Percentiles rank a stretch among this genome's conserved stretches.
phyloP scores from a whole-genome alignment of 37 sponge, comb jelly and placozoan genomes.

The Mnemiopsis leidyi region DNA sequence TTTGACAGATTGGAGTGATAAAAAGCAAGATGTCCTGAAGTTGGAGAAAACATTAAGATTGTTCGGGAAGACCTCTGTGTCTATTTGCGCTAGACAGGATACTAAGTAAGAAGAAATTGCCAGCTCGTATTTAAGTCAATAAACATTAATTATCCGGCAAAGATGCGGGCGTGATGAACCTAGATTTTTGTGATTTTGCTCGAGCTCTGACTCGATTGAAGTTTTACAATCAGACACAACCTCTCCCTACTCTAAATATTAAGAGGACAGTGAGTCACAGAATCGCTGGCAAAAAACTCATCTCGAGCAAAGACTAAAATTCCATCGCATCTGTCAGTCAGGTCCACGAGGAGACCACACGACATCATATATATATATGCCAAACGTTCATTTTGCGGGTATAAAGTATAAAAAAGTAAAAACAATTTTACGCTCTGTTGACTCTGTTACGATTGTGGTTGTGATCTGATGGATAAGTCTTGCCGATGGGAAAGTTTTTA shows the following conservation, averaged over 20 bases:
- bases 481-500: too few relatives aligned
- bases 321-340: neutral
- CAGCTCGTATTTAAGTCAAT: neutral
- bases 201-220: neutral
- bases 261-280: neutral
- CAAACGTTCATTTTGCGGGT: neutral
- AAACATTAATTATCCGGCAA: neutral
- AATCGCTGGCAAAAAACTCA: neutral
- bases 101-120: neutral
- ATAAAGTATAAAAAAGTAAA: too few relatives aligned
- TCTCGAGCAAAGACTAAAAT: neutral
- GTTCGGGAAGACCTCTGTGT: neutral
- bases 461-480: too few relatives aligned
- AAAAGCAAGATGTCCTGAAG: neutral
- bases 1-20: neutral
- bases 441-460: too few relatives aligned
- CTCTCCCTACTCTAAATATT: neutral
- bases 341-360: neutral
- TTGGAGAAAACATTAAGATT: neutral
- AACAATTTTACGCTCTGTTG: too few relatives aligned
- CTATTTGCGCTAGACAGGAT: neutral
- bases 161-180: too few relatives aligned
- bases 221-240: neutral
- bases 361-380: too few relatives aligned
- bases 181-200: too few relatives aligned